Conservation (phyloP, 2,888 invertebrate genomes). For the Pandemis corylana region DNA sequence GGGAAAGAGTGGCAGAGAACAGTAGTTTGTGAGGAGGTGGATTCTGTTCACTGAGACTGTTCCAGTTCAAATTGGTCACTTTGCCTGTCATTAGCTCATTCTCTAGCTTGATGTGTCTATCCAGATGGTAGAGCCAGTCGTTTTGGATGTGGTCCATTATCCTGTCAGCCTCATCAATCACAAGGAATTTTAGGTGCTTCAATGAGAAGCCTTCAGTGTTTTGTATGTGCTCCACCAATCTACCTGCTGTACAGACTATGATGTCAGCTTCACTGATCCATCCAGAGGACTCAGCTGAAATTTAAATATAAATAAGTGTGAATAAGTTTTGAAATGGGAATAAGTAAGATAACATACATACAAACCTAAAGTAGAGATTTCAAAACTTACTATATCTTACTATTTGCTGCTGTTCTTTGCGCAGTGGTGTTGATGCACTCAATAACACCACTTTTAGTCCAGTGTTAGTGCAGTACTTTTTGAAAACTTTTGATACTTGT, state of each 20-base stretch:
- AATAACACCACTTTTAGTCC: conserved; percentile 89
- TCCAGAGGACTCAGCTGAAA: conserved; percentile 82
- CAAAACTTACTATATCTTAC: conserved; percentile 76
- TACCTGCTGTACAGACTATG: conserved; percentile 96
- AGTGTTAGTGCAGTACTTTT: conserved; percentile 87
- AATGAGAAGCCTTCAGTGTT: conserved; percentile 92
- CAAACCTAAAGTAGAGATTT: not conserved
- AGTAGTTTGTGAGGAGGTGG: conserved; percentile 94
- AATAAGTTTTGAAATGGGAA: not conserved
- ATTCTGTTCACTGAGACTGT: conserved; percentile 71
- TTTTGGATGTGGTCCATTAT: conserved; percentile 96
- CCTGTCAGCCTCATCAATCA: conserved; percentile 99
- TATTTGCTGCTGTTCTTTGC: conserved; percentile 88
- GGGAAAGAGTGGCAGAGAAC: conserved; percentile 98
- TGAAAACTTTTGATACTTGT: conserved; percentile 94
- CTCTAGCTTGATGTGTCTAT: conserved; percentile 87
- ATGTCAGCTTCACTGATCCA: conserved; percentile 90
- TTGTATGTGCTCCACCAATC: conserved; percentile 96
- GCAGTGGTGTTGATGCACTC: conserved; percentile 88
- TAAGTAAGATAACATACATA: not conserved
- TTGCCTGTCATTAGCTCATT: conserved; percentile 79
- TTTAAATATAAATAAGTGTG: conserved; percentile 53
- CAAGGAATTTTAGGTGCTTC: conserved; percentile 89
- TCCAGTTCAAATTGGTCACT: conserved; percentile 80
- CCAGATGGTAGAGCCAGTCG: conserved; percentile 94